Base-by-base conservation (phyloP, 1,140 invertebrate species). In the Armadillidium nasatum region DNA sequence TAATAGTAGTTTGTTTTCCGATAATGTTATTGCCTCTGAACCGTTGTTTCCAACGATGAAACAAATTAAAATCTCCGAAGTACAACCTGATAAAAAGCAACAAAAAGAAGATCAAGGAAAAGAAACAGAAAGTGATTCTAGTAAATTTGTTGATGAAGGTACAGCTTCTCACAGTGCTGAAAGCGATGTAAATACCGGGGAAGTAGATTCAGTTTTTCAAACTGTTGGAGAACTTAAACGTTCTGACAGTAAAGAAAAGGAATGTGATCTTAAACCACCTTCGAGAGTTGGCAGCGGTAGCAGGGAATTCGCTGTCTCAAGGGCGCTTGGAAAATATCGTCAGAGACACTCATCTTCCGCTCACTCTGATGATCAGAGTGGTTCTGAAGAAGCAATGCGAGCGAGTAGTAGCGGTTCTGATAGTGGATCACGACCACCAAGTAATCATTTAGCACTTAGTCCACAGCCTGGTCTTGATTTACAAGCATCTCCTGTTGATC, bases 241-340 rank as follows among this genome's bases (percentile, higher is more conserved):
- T n/a, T 80, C 79, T 15, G 79, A 80, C 50, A 80, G 79, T 44
- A 72, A 76, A 71, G 79, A 80, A 50, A 80, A 78, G 50, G 79
- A 80, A 33, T 69, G 67, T 23, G 79, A 80, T n/a, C 44, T 75
- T 21, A 80, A 80, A 44, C 77, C 71, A 7, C 74, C 70, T 0
- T 68, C 71, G 33, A 75, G 79, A 66, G 85, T 88, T 74, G 88
- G 86, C 67, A 89, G 89, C 46, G 87, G 89, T 6, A 90, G 89
- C 72, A 89, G 92, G 88, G 92, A 94, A 84, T 94, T 94, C 84
- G 92, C 92, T 0, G 93, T 93, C 4, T 93, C 92, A 0, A 85
- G 92, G 82, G 92, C 92, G 1, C 84, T 94, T 50, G 92, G 91
- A 33, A 93, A 93, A 85, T 94, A 93, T 83, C 85, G 92, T 72